Base-by-base conservation (phyloP, 2,888 invertebrate species). In the Ariolimax columbianus region DNA sequence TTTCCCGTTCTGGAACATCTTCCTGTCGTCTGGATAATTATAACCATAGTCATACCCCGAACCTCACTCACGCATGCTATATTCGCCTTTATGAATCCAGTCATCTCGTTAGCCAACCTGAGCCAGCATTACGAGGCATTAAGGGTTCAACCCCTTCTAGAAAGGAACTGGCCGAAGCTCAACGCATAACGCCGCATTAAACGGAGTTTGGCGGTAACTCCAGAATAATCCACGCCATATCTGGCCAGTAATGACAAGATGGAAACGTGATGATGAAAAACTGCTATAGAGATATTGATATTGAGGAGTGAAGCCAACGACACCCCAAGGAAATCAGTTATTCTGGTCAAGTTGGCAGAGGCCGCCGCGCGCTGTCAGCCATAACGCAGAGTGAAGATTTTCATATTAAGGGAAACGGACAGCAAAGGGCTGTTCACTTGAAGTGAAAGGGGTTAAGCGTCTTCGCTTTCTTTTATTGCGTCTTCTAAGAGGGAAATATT, bases 311-410 rank as follows among this genome's bases (percentile, higher is more conserved):
- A 82, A 82, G 59, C 82, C 79, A 82, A 88, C 85, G 88, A 83
- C 88, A 86, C 88, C 88, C 88, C 14, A 47, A 83, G 88, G 88
- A 88, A 88, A 88, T 88, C 88, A 88, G 75, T 17, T 33, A 75
- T 77, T 77, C 83, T 78, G 81, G 73, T 79, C 63, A 73, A 36
- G 30, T 40, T 72, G 26, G 59, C 68, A 30, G 63, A 40, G 36
- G 72, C 40, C 59, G 30, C n/a, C 66, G 36, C 33, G 66, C 26
- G 80, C 73, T 84, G 80, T 59, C 73, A 51, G 80, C 78, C 78
- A 75, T 75, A 75, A 51, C 75, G 75, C 33, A 17, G 75, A 33
- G 75, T 75, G 75, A 75, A 75, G 75, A 75, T 75, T 75, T 75
- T 75, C 75, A 75, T 75, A 75, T 75, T 75, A 75, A 30, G 51